Base-by-base conservation (phyloP, 2,797 vertebrate genomes). In the Karalla daura region DNA sequence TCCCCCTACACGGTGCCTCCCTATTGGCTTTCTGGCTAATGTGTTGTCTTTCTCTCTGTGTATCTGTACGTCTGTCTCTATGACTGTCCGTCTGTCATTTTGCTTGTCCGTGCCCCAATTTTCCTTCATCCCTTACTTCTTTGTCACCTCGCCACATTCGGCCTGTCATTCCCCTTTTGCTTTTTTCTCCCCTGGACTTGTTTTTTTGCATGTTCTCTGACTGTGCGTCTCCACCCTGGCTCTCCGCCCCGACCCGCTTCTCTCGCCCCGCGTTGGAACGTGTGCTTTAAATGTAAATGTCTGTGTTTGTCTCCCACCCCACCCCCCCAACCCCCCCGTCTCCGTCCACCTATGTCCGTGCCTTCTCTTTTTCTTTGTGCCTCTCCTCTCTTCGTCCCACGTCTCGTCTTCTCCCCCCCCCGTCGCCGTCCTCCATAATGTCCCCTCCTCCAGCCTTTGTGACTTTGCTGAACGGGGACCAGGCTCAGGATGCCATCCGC, bases 381-480 rank as follows among this genome's bases (percentile, higher is more conserved):
- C 63, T 62, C 77, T 25, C 43, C 41, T 15, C 61, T 85, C 71
- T 30, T 40, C 3, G 64, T 84, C 70, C n/a, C n/a, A n/a, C n/a
- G n/a, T n/a, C n/a, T n/a, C 28, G 39, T 74, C 74, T 71, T 70
- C 75, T 64, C 79, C 66, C 65, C 79, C 66, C 65, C 49, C 66
- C 13, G 86, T 85, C 63, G 32, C 59, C 66, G 89, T 88, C 86
- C n/a, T 88, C 85, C 89, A 89, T 89, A 81, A 76, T 87, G 83
- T 87, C 74, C 86, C 85, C 72, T 86, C 87, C 92, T 93, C 40
- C 94, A 99, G 98, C 98, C 0, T 99, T 99, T 78, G 96, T 99
- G 84, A 99, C 98, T 55, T 94, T 99, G 84, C 76, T 98, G 78
- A 96, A 98, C 54, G 97, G 98, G 74, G 96, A 97, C 78, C 98